Conservation (phyloP, 2,888 invertebrate species). For the Drosophila buzzatii region DNA sequence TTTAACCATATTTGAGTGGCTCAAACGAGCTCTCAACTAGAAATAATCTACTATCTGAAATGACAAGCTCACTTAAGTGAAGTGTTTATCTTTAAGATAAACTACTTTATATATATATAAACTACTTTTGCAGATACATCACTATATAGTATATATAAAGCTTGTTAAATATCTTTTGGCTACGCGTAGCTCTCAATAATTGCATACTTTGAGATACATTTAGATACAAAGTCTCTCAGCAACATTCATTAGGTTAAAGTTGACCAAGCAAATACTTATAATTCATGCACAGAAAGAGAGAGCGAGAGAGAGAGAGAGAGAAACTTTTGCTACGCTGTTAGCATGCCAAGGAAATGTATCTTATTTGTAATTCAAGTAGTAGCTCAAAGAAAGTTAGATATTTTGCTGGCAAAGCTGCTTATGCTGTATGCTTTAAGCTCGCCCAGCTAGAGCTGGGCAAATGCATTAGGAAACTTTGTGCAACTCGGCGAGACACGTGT, state of each 20-base stretch:
- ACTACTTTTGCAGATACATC: too few relatives aligned
- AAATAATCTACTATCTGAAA: not conserved
- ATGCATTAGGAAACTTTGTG: not conserved
- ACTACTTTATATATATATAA: too few relatives aligned
- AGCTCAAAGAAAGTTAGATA: not conserved
- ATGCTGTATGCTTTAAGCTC: not conserved
- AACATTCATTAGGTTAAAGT: not conserved
- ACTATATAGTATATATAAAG: too few relatives aligned
- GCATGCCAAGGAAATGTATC: not conserved
- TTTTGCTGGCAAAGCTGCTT: not conserved
- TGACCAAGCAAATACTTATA: not conserved
- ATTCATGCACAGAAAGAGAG: too few relatives aligned
- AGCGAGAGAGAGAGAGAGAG: too few relatives aligned
- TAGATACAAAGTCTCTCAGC: not conserved
- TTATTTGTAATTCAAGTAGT: conserved; percentile 7
- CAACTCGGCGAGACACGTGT: not conserved
- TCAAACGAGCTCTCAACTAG: not conserved
- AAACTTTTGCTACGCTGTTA: not conserved
- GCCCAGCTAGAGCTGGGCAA: not conserved
- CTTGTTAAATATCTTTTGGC: not conserved
- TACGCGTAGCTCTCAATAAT: not conserved
- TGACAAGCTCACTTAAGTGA: not conserved
- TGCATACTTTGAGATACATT: not conserved
- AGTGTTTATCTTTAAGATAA: not conserved
- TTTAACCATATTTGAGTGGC: not conserved